phyloP scores from a whole-genome alignment of 2,888 invertebrate species.

The Ennomos erosarius region DNA sequence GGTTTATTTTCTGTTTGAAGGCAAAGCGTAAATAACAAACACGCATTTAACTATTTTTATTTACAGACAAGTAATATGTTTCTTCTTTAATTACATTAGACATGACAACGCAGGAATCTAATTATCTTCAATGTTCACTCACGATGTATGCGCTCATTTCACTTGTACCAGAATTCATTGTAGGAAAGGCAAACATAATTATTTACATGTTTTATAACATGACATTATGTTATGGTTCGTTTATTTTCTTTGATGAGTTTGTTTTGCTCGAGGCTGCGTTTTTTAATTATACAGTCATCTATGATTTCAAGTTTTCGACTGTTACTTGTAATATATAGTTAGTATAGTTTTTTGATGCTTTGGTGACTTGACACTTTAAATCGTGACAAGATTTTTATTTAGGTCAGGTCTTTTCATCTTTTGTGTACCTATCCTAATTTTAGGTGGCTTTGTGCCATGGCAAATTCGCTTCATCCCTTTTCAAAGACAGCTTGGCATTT shows the following conservation, averaged over 20 bases:
- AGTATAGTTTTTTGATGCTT: too few relatives aligned
- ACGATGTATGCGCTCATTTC: constrained; percentile 7
- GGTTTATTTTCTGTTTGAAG: neutral
- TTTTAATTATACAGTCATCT: constrained; percentile 10
- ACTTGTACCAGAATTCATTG: constrained; percentile 12
- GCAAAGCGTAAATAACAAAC: neutral
- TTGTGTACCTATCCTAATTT: too few relatives aligned
- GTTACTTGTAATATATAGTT: too few relatives aligned
- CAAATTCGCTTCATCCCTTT: too few relatives aligned
- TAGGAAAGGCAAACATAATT: constrained; percentile 24
- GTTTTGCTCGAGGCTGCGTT: constrained; percentile 9
- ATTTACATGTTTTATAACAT: constrained; percentile 15
- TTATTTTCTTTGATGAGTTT: constrained; percentile 18
- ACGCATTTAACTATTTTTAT: neutral
- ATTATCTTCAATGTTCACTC: constrained; percentile 10
- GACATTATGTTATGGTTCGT: constrained; percentile 18
- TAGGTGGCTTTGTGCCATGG: too few relatives aligned
- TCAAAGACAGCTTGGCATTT: neutral
- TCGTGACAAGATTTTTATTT: too few relatives aligned
- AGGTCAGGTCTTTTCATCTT: too few relatives aligned
- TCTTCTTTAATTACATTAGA: constrained; percentile 13
- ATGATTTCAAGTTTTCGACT: too few relatives aligned
- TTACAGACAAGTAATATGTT: constrained; percentile 2
- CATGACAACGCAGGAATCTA: constrained; percentile 17
- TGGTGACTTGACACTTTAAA: too few relatives aligned